phyloP scores from a whole-genome alignment of 2,113 vertebrate genomes.

The Egretta garzetta region DNA sequence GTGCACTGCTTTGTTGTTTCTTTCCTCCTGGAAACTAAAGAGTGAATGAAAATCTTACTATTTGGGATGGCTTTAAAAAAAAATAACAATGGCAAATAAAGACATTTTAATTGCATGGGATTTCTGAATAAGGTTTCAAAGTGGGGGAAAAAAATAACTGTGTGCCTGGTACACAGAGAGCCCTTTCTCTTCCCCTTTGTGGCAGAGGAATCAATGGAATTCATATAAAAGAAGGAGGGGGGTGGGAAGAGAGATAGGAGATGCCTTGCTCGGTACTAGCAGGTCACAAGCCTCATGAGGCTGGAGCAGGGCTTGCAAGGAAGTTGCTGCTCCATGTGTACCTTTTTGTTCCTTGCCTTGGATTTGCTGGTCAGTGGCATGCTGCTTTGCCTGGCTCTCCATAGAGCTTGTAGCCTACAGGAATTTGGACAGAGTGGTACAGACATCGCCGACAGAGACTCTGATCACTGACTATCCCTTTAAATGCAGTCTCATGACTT shows the following conservation, averaged over 20 bases:
- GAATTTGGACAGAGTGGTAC: conserved; percentile 90
- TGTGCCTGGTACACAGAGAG: conserved; percentile 76
- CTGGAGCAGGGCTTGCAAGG: conserved; percentile 40
- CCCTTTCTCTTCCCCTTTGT: conserved; percentile 49
- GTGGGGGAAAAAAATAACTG: neutral
- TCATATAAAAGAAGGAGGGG: conserved; percentile 61
- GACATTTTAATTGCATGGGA: conserved; percentile 47
- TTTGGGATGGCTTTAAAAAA: conserved; percentile 5
- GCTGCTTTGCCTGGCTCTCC: conserved; percentile 86
- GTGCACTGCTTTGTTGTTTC: neutral
- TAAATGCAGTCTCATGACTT: conserved; percentile 87
- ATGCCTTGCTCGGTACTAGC: conserved; percentile 68
- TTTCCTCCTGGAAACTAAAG: conserved; percentile 5
- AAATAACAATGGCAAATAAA: conserved; percentile 3
- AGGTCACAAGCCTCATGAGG: conserved; percentile 73
- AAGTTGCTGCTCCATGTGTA: conserved; percentile 68
- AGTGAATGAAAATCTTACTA: conserved; percentile 40
- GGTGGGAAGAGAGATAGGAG: conserved; percentile 66
- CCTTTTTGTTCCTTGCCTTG: conserved; percentile 70
- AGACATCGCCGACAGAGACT: conserved; percentile 90
- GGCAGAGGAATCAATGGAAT: conserved; percentile 75
- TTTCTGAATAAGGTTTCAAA: conserved; percentile 57
- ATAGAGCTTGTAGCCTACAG: conserved; percentile 80
- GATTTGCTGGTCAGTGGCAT: conserved; percentile 84
- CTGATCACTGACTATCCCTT: conserved; percentile 81